phyloP scores from a whole-genome alignment of 2,797 vertebrate genomes.

The Siniperca undulata region DNA sequence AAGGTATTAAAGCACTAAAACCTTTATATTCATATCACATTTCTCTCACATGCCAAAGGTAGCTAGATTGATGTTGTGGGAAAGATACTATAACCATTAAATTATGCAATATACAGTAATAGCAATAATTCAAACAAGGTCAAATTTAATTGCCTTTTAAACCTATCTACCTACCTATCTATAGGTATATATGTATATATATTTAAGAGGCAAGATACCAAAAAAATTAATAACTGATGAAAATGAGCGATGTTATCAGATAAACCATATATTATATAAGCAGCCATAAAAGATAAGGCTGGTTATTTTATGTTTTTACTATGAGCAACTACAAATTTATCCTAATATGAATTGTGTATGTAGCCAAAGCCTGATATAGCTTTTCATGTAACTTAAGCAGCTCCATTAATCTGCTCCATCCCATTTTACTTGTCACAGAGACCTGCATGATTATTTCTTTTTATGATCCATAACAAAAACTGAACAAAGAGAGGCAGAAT shows the following conservation, averaged over 20 bases:
- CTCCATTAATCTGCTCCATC: not conserved
- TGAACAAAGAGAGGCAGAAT: conserved; percentile 3
- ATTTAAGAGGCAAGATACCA: not conserved
- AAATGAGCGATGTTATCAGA: too few relatives aligned
- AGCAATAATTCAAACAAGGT: not conserved
- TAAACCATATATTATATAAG: not conserved
- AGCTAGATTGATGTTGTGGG: not conserved
- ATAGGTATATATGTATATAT: not conserved
- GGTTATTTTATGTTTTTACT: not conserved
- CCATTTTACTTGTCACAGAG: not conserved
- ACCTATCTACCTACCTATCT: too few relatives aligned
- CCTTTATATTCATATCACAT: not conserved
- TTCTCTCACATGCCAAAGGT: not conserved
- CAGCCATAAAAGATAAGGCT: not conserved
- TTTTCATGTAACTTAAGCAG: not conserved
- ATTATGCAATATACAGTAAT: not conserved
- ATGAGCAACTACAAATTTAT: not conserved
- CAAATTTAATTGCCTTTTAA: not conserved
- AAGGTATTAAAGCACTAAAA: not conserved
- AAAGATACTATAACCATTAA: not conserved
- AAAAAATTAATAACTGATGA: not conserved
- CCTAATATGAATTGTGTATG: not conserved
- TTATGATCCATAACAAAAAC: conserved; percentile 28
- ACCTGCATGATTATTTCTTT: conserved; percentile 1
- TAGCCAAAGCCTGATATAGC: not conserved